These are phyloP conservation scores for Reticulitermes lucifugus DNA, from an alignment of 2,888 invertebrate species.

Conservation along the genomic window DNA sequence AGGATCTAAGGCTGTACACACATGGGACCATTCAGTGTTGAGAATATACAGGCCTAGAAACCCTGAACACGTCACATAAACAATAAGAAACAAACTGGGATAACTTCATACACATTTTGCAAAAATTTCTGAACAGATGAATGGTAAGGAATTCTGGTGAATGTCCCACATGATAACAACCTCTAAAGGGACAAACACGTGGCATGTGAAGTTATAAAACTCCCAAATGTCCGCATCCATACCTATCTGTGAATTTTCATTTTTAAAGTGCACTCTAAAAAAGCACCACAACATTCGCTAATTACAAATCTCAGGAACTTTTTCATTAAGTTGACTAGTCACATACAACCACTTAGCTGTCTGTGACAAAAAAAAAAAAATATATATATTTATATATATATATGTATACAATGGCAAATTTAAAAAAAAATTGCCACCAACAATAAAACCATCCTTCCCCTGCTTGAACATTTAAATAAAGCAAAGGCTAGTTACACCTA, in stretches of 20 bases:
- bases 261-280: conserved; percentile 52
- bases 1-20: conserved; percentile 12
- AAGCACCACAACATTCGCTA: conserved; percentile 54
- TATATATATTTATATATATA: conserved; percentile 15
- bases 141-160: not conserved
- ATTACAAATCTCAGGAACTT: conserved; percentile 56
- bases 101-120: not conserved
- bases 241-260: conserved; percentile 35
- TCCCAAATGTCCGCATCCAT: conserved; percentile 29
- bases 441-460: conserved; percentile 49
- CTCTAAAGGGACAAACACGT: conserved; percentile 32
- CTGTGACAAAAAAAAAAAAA: conserved; percentile 49
- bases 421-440: conserved; percentile 41
- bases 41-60: too few species aligned
- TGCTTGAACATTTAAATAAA: conserved; percentile 53
- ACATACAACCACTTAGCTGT: conserved; percentile 50
- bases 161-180: conserved; percentile 26
- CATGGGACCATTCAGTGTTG: conserved; percentile 4
- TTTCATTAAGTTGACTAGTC: conserved; percentile 55
- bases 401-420: conserved; percentile 47
- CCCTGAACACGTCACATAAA: not conserved
- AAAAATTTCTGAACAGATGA: not conserved
- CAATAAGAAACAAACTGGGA: not conserved
- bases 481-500: conserved; percentile 52
- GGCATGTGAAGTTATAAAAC: conserved; percentile 36